Conservation (phyloP, 2,888 invertebrate genomes). For the Ophioninae sp. region DNA sequence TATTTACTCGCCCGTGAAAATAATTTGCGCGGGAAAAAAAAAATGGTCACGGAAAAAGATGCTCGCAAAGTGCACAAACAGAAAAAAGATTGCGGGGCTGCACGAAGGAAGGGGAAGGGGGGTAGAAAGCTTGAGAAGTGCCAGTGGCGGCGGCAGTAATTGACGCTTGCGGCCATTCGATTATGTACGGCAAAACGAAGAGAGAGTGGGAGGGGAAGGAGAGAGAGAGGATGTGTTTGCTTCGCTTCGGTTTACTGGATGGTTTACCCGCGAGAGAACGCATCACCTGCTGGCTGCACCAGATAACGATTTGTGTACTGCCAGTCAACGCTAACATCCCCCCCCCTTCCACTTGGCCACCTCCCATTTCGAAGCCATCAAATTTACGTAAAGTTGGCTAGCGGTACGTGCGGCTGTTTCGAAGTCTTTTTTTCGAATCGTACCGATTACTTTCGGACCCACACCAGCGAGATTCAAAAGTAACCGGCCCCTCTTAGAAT, state of each 20-base stretch:
- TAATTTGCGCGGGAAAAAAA: constrained; percentile 41
- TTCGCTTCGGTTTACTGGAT: constrained; percentile 58
- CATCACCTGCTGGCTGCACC: constrained; percentile 62
- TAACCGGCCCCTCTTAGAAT: too few relatives aligned
- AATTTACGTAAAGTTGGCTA: too few relatives aligned
- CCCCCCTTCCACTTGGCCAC: too few relatives aligned
- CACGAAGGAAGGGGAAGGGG: constrained; percentile 12
- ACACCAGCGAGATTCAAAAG: too few relatives aligned
- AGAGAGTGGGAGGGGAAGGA: constrained; percentile 22
- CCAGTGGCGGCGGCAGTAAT: constrained; percentile 59
- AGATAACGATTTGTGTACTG: constrained; percentile 64
- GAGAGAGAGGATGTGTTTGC: constrained; percentile 41
- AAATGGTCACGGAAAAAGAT: constrained; percentile 13
- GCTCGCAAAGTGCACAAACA: constrained; percentile 6
- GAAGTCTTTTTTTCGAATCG: too few relatives aligned
- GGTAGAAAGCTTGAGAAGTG: constrained; percentile 48
- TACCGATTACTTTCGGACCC: too few relatives aligned
- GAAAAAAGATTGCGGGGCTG: neutral
- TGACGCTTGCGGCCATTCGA: constrained; percentile 63
- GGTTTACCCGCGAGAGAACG: constrained; percentile 54
- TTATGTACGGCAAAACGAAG: constrained; percentile 56
- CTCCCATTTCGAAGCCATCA: too few relatives aligned
- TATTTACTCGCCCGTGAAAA: constrained; percentile 42
- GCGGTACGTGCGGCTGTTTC: too few relatives aligned
- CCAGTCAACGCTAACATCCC: constrained; percentile 54